Evolutionary conservation across 2,888 invertebrate species (phyloP).

Genomic region (Tetranychus piercei): DNA sequence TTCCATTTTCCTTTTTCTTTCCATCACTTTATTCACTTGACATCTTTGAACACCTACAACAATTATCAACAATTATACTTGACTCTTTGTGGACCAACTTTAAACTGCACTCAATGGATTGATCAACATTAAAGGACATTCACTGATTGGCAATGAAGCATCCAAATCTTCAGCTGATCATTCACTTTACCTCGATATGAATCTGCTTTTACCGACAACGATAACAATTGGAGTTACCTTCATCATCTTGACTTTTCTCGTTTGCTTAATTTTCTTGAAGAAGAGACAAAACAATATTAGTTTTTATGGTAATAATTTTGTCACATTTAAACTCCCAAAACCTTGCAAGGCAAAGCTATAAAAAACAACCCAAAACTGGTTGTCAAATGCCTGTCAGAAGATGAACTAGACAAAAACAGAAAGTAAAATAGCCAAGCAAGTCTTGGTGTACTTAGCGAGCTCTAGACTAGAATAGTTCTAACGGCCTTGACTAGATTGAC

Average conservation of each 20-base stretch:
- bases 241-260: not conserved
- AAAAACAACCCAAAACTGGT: too few relatives aligned
- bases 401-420: too few relatives aligned
- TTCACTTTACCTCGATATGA: slow-evolving; percentile 5
- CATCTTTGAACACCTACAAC: not conserved
- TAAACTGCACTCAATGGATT: too few relatives aligned
- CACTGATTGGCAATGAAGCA: not conserved
- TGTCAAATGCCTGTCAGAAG: too few relatives aligned
- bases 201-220: not conserved
- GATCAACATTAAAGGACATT: not conserved
- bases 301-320: slow-evolving; percentile 7
- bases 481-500: too few relatives aligned
- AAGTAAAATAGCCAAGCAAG: too few relatives aligned
- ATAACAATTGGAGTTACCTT: slow-evolving; percentile 5
- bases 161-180: not conserved
- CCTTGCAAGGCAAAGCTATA: too few relatives aligned
- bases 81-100: too few relatives aligned
- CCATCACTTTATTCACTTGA: not conserved
- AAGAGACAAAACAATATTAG: slow-evolving; percentile 4
- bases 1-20: not conserved
- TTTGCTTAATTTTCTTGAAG: slow-evolving; percentile 5
- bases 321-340: too few relatives aligned
- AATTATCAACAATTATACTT: too few relatives aligned
- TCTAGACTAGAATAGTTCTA: too few relatives aligned
- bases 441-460: too few relatives aligned